A percentile compares a stretch with the other conserved stretches of the same genome.
These are phyloP conservation scores for Echinops telfairi DNA, from an alignment of 2,113 vertebrate genomes.

Conservation along the genomic window DNA sequence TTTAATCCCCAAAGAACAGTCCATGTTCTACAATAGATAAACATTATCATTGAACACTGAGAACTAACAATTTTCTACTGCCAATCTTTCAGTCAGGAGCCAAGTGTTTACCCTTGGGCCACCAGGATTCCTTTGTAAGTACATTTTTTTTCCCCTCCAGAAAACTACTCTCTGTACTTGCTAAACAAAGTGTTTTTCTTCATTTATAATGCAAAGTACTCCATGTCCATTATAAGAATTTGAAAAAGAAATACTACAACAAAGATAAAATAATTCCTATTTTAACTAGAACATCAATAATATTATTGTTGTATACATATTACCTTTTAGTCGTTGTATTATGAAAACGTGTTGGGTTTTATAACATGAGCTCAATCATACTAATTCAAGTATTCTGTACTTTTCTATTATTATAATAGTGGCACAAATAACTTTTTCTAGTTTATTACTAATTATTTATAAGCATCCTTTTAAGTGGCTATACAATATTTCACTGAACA, in stretches of 20 bases:
- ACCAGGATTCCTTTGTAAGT: no score
- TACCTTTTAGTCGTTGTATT: not conserved
- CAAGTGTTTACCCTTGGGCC: no score
- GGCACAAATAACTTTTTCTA: not conserved
- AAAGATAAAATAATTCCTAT: not conserved
- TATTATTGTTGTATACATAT: not conserved
- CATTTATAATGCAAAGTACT: slow-evolving; percentile 12
- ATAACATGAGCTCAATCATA: not conserved
- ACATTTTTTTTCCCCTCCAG: not conserved
- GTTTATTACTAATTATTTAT: not conserved
- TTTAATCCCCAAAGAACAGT: slow-evolving; percentile 46
- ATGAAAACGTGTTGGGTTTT: not conserved
- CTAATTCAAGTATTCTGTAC: not conserved
- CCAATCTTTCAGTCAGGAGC: no score
- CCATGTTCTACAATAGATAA: not conserved
- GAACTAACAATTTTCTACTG: not conserved
- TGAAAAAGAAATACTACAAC: not conserved
- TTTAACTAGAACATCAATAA: no score
- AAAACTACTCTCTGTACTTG: slow-evolving; percentile 3
- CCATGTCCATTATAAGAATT: not conserved
- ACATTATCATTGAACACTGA: not conserved
- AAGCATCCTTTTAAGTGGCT: slow-evolving; percentile 26
- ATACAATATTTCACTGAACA: not conserved
- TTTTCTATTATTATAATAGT: not conserved
- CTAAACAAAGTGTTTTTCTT: not conserved